Evolutionary conservation across 92 coral and sea anemone species (phyloP).

Genomic region (Isaurus tuberculatus): DNA sequence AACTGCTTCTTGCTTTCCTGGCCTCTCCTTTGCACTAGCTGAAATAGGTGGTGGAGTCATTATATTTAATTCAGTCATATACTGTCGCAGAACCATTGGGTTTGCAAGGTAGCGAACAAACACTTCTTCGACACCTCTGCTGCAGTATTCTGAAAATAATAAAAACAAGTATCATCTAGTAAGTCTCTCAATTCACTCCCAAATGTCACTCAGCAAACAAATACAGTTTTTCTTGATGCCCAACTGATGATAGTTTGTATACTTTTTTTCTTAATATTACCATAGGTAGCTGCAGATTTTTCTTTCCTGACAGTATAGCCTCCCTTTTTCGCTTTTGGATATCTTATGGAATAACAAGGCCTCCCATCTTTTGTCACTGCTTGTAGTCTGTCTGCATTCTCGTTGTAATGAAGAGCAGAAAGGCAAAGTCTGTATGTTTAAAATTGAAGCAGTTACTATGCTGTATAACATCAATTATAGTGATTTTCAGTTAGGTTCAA

Average conservation of each 20-base stretch:
- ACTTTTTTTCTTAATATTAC: not conserved
- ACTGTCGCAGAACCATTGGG: conserved; percentile 35
- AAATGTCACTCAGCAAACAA: not conserved
- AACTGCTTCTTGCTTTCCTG: conserved; percentile 49
- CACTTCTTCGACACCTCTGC: conserved; percentile 11
- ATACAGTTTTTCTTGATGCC: not conserved
- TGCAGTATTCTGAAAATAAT: conserved; percentile 49
- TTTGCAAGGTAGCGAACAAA: conserved; percentile 37
- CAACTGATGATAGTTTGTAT: not conserved
- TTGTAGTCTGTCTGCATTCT: conserved; percentile 69
- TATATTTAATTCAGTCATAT: conserved; percentile 8
- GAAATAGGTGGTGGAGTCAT: conserved; percentile 56
- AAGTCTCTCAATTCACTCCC: not conserved
- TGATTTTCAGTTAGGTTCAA: not conserved
- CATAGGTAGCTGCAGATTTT: conserved; percentile 61
- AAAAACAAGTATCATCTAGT: not conserved
- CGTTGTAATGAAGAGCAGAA: conserved; percentile 66
- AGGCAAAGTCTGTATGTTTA: conserved; percentile 52
- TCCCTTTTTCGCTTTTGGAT: conserved; percentile 63
- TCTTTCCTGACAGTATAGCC: conserved; percentile 44
- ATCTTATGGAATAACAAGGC: conserved; percentile 51
- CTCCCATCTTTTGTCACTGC: conserved; percentile 59
- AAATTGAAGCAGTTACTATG: not conserved
- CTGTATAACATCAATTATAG: not conserved
- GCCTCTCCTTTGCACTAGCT: conserved; percentile 40